Conservation (phyloP, 2,888 invertebrate genomes). For the Harpagoxenus sublaevis region DNA sequence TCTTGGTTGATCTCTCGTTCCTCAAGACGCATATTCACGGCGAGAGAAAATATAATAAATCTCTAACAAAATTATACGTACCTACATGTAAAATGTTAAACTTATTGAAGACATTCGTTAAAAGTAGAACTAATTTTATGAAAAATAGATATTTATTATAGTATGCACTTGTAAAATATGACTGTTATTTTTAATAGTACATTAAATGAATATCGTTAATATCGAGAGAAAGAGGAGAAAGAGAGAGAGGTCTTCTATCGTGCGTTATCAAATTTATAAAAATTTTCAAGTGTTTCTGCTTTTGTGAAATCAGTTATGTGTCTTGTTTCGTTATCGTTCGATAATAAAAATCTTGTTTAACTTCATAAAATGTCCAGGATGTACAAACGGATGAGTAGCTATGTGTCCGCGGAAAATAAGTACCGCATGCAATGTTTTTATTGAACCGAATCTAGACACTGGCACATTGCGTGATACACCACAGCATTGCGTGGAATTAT, state of each 20-base stretch:
- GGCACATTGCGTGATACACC: constrained; percentile 69
- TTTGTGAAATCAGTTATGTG: not conserved
- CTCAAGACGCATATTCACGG: not conserved
- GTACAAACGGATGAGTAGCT: constrained; percentile 16
- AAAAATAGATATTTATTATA: not conserved
- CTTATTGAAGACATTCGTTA: no score
- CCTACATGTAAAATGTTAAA: no score
- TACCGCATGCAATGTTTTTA: constrained; percentile 62
- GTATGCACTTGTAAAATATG: not conserved
- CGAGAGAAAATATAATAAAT: not conserved
- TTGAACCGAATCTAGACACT: constrained; percentile 67
- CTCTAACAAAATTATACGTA: not conserved
- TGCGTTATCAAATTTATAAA: not conserved
- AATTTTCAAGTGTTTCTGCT: not conserved
- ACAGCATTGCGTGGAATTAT: constrained; percentile 77
- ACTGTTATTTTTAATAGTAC: not conserved
- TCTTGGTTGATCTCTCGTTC: no score
- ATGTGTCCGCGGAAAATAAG: constrained; percentile 36
- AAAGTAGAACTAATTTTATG: not conserved
- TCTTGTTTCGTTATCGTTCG: not conserved
- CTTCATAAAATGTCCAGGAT: constrained; percentile 5
- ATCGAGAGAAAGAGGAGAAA: not conserved
- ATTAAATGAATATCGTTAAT: not conserved
- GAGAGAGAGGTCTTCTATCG: not conserved
- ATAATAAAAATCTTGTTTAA: not conserved